phyloP scores from a whole-genome alignment of 2,113 vertebrate species.

The Etia nguti region DNA sequence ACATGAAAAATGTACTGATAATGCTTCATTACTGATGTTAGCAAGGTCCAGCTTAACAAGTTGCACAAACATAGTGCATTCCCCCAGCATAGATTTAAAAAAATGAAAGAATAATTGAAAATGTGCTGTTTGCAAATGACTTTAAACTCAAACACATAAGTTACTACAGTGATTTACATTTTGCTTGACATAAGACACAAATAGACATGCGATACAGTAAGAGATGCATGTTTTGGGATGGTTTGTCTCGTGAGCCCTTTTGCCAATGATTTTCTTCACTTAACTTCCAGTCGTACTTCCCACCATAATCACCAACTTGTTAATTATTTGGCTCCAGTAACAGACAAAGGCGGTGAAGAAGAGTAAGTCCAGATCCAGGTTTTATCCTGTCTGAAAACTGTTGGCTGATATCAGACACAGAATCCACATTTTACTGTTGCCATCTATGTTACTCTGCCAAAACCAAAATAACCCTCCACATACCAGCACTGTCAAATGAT shows the following conservation, averaged over 20 bases:
- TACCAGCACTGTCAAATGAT: background rate
- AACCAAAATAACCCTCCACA: slow-evolving; percentile 3
- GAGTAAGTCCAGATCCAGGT: background rate
- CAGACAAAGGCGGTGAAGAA: background rate
- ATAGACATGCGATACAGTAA: background rate
- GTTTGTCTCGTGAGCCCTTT: background rate
- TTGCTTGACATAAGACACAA: too few relatives aligned
- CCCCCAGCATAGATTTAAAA: background rate
- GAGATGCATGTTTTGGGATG: background rate
- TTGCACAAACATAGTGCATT: background rate
- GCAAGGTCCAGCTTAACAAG: background rate
- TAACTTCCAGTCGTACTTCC: background rate
- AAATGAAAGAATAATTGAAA: background rate
- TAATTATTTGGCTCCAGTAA: background rate
- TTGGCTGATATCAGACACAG: background rate
- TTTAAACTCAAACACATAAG: too few relatives aligned
- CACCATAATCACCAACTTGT: background rate
- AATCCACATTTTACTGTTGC: background rate
- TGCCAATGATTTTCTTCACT: background rate
- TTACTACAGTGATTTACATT: too few relatives aligned
- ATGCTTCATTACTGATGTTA: background rate
- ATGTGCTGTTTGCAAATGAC: background rate
- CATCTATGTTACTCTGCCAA: background rate
- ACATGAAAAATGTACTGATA: background rate
- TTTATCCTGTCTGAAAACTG: background rate